Conservation (phyloP, 2,888 invertebrate genomes). For the Meiosimyza platycephala region DNA sequence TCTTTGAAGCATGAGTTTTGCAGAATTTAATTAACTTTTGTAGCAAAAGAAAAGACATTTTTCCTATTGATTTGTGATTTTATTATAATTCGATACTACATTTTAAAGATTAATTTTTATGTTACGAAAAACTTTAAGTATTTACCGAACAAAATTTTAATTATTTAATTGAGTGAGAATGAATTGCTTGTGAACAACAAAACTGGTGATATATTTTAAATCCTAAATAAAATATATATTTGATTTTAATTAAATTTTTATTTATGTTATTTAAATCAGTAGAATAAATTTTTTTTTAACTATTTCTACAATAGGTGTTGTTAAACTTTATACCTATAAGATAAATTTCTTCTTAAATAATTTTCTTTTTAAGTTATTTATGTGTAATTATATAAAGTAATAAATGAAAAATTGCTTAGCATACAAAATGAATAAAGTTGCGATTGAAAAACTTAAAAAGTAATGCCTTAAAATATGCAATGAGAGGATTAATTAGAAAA, state of each 20-base stretch:
- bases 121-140: neutral
- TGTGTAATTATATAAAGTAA: no score
- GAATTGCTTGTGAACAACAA: no score
- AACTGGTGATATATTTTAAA: no score
- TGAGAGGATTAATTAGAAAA: no score
- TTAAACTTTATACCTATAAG: neutral
- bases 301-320: neutral
- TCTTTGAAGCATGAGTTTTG: no score
- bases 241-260: constrained; percentile 34
- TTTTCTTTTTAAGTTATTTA: no score
- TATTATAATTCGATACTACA: constrained; percentile 15
- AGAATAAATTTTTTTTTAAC: neutral
- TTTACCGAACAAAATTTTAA: neutral
- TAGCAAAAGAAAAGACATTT: constrained; percentile 19
- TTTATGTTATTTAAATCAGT: neutral
- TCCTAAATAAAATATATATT: neutral
- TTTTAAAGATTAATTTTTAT: constrained; percentile 14
- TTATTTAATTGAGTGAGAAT: neutral
- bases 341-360: neutral
- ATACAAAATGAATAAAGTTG: no score
- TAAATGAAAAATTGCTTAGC: no score
- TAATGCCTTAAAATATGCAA: no score
- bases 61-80: constrained; percentile 33
- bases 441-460: no score
- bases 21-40: no score